phyloP scores from a whole-genome alignment of 2,113 vertebrate genomes.

The Cervus canadensis region DNA sequence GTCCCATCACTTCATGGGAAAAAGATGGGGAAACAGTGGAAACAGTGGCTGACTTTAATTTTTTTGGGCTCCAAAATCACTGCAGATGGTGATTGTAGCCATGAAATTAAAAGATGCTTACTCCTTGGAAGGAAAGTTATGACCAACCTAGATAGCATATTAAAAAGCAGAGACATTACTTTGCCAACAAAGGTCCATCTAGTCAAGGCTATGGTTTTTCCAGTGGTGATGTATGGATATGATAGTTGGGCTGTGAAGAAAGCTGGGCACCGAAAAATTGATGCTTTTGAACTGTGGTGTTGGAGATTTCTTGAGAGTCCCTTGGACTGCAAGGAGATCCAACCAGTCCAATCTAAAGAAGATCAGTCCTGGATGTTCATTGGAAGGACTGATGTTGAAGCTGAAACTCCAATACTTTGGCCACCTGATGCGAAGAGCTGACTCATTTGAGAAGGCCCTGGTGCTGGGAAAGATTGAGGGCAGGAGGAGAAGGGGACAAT shows the following conservation, averaged over 20 bases:
- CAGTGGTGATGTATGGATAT: neutral
- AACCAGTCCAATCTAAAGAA: neutral
- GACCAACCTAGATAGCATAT: neutral
- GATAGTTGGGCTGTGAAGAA: neutral
- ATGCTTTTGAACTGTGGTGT: neutral
- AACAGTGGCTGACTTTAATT: neutral
- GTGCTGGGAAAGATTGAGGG: neutral
- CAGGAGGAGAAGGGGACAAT: neutral
- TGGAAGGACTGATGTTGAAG: neutral
- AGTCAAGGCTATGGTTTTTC: neutral
- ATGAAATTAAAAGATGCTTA: neutral
- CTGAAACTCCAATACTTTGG: neutral
- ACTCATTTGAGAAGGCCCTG: neutral
- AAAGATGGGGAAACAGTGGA: neutral
- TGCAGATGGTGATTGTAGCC: rapidly evolving
- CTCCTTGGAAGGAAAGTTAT: neutral
- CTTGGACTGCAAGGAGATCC: neutral
- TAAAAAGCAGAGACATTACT: neutral
- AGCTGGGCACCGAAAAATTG: rapidly evolving
- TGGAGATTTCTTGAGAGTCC: neutral
- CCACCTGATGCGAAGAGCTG: neutral
- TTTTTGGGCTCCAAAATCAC: neutral
- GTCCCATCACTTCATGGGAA: neutral
- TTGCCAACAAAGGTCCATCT: rapidly evolving
- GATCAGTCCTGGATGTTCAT: neutral